phyloP scores from a whole-genome alignment of 2,113 vertebrate genomes.

The Lepidothrix coronata region DNA sequence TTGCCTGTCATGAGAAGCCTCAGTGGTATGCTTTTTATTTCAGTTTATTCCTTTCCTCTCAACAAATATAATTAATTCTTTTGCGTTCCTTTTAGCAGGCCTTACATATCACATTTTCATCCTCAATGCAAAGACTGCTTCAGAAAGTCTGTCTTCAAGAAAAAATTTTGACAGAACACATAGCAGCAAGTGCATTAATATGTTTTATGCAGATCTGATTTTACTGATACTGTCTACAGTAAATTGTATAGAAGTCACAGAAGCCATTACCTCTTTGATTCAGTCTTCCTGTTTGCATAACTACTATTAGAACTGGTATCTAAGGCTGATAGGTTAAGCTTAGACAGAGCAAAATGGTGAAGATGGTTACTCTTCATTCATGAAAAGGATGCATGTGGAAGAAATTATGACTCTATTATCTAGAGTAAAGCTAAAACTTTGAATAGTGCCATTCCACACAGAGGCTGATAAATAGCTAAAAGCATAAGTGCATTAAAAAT shows the following conservation, averaged over 20 bases:
- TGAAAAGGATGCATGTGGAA: background rate
- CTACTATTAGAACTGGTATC: background rate
- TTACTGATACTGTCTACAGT: background rate
- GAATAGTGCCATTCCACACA: background rate
- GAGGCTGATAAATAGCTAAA: background rate
- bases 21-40: conserved; percentile 11
- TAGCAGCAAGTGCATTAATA: background rate
- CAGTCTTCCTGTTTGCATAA: background rate
- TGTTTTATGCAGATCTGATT: background rate
- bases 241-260: background rate
- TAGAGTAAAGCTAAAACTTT: background rate
- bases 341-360: background rate
- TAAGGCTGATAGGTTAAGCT: background rate
- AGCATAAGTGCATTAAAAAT: background rate
- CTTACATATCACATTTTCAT: background rate
- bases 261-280: background rate
- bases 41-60: conserved; percentile 16
- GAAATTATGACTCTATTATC: background rate
- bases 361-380: background rate
- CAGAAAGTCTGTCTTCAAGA: conserved; percentile 11
- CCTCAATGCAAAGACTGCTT: background rate
- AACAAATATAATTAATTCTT: conserved; percentile 9
- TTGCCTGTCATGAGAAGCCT: background rate
- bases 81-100: background rate
- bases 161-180: background rate